Conservation (phyloP, 2,113 vertebrate species). For the Irena cyanogastra region DNA sequence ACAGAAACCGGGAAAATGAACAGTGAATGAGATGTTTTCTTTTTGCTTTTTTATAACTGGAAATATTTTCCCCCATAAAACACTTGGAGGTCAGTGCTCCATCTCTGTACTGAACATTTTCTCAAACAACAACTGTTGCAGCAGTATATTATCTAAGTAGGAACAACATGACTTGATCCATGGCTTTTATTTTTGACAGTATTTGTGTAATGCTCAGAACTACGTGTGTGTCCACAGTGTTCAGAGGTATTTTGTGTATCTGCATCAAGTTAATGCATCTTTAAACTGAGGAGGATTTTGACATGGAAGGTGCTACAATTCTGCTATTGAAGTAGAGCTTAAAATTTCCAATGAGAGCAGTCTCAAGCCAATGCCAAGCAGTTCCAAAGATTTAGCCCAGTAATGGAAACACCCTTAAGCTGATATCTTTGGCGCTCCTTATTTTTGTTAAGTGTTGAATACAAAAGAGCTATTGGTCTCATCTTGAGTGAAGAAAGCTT, state of each 20-base stretch:
- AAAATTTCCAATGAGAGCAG: not conserved
- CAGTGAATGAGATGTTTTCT: not conserved
- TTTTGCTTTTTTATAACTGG: not conserved
- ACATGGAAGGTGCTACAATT: not conserved
- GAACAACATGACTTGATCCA: not conserved
- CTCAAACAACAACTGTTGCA: not conserved
- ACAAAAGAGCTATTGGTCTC: not conserved
- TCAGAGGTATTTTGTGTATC: not conserved
- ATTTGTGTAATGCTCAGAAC: not conserved
- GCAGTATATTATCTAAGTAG: not conserved
- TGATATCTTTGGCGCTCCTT: not conserved
- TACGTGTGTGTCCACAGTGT: not conserved
- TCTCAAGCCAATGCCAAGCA: not conserved
- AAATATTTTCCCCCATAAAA: conserved; percentile 30
- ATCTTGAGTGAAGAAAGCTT: not conserved
- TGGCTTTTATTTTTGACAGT: not conserved
- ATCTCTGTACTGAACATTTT: not conserved
- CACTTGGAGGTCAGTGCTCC: not conserved
- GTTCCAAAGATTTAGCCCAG: not conserved
- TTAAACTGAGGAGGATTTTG: not conserved
- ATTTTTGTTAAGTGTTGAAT: not conserved
- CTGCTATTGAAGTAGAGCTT: not conserved
- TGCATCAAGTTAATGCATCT: not conserved
- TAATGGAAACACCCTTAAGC: not conserved
- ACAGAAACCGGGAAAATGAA: conserved; percentile 6